Conservation (phyloP, 2,888 invertebrate genomes). For the Crocallis elinguaria region DNA sequence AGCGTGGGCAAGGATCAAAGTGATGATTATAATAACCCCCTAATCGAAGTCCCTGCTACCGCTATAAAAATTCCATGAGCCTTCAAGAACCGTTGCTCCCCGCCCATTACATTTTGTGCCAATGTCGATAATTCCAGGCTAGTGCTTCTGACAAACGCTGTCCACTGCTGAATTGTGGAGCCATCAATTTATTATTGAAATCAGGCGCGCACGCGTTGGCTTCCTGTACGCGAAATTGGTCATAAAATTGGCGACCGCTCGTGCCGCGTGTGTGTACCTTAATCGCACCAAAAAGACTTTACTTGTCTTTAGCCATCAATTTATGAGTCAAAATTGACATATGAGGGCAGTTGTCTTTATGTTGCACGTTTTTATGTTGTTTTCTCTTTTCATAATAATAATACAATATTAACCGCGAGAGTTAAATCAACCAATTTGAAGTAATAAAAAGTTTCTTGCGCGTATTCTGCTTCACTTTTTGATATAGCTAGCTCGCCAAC, state of each 20-base stretch:
- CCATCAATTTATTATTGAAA: conserved; percentile 83
- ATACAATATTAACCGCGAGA: too few species aligned
- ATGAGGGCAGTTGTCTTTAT: conserved; percentile 49
- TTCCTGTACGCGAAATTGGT: conserved; percentile 77
- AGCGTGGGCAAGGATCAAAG: conserved; percentile 41
- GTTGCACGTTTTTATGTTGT: neutral
- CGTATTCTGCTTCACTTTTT: too few species aligned
- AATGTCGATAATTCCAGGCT: conserved; percentile 77
- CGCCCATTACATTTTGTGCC: conserved; percentile 71
- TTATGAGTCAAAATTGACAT: conserved; percentile 59
- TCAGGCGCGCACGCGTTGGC: conserved; percentile 68
- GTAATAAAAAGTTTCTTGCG: too few species aligned
- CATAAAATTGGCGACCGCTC: conserved; percentile 79
- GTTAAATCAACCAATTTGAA: too few species aligned
- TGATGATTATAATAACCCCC: conserved; percentile 67
- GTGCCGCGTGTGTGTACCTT: conserved; percentile 66
- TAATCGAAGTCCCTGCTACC: conserved; percentile 68
- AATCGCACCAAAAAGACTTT: conserved; percentile 70
- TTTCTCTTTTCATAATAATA: too few species aligned
- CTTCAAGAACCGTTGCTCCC: conserved; percentile 68
- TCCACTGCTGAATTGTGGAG: conserved; percentile 65
- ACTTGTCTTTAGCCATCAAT: conserved; percentile 70
- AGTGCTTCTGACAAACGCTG: conserved; percentile 65
- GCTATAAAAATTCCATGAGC: conserved; percentile 68
- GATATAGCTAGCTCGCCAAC: too few species aligned